Evolutionary conservation across 2,888 invertebrate genomes (phyloP).

Genomic region (Pheosia tremula): DNA sequence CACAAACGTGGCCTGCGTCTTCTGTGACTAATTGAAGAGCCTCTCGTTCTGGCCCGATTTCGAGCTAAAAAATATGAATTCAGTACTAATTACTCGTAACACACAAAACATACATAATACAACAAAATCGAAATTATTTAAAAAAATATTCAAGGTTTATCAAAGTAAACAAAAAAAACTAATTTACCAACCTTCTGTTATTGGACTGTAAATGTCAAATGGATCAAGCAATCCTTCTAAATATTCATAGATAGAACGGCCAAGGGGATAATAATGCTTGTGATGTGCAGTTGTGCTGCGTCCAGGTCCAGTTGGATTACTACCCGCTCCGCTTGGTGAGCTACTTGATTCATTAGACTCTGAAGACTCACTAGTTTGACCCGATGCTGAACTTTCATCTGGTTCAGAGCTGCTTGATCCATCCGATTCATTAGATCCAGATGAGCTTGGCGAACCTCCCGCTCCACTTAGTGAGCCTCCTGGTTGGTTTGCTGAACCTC

Average conservation of each 20-base stretch:
- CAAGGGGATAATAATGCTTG: not conserved
- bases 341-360: too few relatives aligned
- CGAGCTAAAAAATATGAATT: not conserved
- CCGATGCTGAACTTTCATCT: too few relatives aligned
- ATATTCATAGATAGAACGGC: not conserved
- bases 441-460: not conserved
- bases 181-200: conserved; percentile 2
- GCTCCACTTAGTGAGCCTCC: not conserved
- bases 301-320: too few relatives aligned
- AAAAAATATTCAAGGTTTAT: not conserved
- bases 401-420: too few relatives aligned
- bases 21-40: not conserved
- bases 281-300: not conserved
- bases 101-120: not conserved
- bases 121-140: not conserved
- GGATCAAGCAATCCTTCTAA: not conserved
- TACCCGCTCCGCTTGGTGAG: too few relatives aligned
- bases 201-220: not conserved
- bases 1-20: not conserved
- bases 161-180: not conserved
- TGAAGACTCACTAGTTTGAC: too few relatives aligned
- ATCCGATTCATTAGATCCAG: too few relatives aligned
- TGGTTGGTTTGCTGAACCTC: not conserved
- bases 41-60: not conserved
- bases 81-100: too few relatives aligned